Conservation (phyloP, 2,888 invertebrate species). For the Dioctria rufipes region DNA sequence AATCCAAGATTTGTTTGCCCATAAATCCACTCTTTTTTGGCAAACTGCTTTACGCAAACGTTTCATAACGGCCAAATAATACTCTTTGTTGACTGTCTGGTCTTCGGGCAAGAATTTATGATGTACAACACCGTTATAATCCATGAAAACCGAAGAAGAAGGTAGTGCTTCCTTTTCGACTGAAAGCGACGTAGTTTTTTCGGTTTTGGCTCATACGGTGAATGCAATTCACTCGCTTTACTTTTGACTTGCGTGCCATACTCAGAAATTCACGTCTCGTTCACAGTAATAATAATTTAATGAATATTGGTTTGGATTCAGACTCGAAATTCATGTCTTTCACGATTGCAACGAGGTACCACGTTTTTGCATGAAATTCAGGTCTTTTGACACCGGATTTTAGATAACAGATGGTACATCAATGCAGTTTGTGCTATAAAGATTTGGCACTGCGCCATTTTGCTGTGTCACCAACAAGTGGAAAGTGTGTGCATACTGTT, state of each 20-base stretch:
- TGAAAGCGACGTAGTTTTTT: constrained; percentile 56
- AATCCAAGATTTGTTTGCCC: constrained; percentile 62
- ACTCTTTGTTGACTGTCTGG: background rate
- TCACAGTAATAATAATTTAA: constrained; percentile 59
- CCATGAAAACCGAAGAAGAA: constrained; percentile 60
- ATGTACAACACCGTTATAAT: constrained; percentile 50
- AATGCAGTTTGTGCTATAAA: no score
- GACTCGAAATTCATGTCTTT: constrained; percentile 50
- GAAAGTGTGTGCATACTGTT: no score
- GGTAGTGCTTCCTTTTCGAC: constrained; percentile 55
- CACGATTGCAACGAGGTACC: background rate
- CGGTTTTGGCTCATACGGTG: constrained; percentile 56
- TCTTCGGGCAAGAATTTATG: background rate
- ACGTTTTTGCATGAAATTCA: constrained; percentile 34
- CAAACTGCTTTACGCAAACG: constrained; percentile 55
- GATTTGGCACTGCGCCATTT: no score
- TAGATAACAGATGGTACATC: no score
- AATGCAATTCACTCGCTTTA: constrained; percentile 57
- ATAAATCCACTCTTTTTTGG: constrained; percentile 59
- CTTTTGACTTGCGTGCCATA: constrained; percentile 56
- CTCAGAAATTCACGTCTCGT: constrained; percentile 60
- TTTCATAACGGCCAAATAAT: background rate
- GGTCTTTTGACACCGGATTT: no score
- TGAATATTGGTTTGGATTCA: constrained; percentile 57
- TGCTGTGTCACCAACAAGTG: no score